Evolutionary conservation across 2,113 vertebrate species (phyloP), one percentile per base, ranked within the genome.

Genomic region (Erinaceus europaeus): DNA sequence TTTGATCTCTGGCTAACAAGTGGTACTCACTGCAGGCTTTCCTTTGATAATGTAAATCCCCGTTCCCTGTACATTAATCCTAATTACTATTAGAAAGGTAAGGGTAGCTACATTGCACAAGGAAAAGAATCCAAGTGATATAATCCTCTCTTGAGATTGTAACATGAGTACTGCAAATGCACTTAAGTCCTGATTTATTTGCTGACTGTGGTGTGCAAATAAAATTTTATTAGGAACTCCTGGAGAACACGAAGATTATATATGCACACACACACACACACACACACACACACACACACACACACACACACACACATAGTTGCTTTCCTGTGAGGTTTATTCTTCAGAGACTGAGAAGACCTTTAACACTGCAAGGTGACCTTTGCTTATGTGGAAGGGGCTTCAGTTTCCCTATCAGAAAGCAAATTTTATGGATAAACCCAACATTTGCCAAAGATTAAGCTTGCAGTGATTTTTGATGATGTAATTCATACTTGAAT

Each of bases 101-200:
- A 82, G 48, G 14, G 5, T 55, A 61, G 68, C 27, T 50, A 5
- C 52, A 75, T 4, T 55, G 36, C 2, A 5, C 25, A 72, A 87
- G 18, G 77, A 83, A 81, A 91, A 38, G 18, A 75, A 72, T 75
- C 32, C 57, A 61, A 62, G 25, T 64, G 13, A 57, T 25, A 4
- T 3, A 64, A 50, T 4, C 42, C 27, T 65, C 29, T 82, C 61
- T 72, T 62, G 50, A 67, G 44, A 84, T 32, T 17, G 55, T 52
- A 64, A 83, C 15, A 23, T 46, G 68, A 79, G 68, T 78, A 44
- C 64, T 59, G 40, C 46, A 72, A 11, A 52, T 6, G 75, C 10
- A 79, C 6, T 25, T 76, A 73, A 46, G 12, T 76, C 92, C n/a
- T 79, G 40, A 83, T 75, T 89, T 89, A 57, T 75, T 85, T 88